Evolutionary conservation across 2,113 vertebrate genomes (phyloP), one percentile per base, ranked within the genome.

Genomic region (Azemiops feae): DNA sequence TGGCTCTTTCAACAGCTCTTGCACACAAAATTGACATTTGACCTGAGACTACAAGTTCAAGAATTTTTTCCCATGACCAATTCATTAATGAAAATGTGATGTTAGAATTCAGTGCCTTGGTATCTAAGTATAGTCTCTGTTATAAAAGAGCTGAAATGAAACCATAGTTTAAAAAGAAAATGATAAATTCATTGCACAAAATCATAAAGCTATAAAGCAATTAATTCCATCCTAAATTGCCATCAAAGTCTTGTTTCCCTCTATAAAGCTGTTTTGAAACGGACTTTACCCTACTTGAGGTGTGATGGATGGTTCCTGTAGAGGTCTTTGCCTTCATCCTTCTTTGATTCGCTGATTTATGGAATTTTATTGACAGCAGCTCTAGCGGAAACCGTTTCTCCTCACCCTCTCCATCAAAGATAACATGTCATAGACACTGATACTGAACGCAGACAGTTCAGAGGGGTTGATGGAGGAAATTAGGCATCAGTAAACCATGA

Each of bases 251-350:
- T 91, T 91, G 89, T 92, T 91, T 94, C 58, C 89, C 57, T 60
- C 87, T 87, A 60, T 90, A 86, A 39, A 69, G 0, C 0, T 94
- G 69, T 81, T 90, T 94, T 0, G 3, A 95, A 96, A 95, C 90
- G 94, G 47, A 94, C 5, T 95, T 95, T 96, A 96, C 95, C 87
- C 95, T 92, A 43, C 81, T 88, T 89, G 30, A 0, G 5, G 34
- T 96, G 95, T 97, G 96, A 97, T 95, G 93, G 93, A 97, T 96
- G 94, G 90, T 64, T 64, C 91, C 54, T 92, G 3, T 93, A 95
- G 81, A 1, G 3, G 93, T 90, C 88, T 93, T 93, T 0, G 0
- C 89, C 94, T 95, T 93, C 94, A 96, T 94, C 74, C 93, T 94
- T 93, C 94, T 94, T 74, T 7, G 0, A 85, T 93, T 93, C 89